Percentiles rank a stretch among this genome's conserved stretches.
These are phyloP conservation scores for Otolemur garnettii DNA, from an alignment of 2,113 vertebrate genomes.

Conservation along the genomic window DNA sequence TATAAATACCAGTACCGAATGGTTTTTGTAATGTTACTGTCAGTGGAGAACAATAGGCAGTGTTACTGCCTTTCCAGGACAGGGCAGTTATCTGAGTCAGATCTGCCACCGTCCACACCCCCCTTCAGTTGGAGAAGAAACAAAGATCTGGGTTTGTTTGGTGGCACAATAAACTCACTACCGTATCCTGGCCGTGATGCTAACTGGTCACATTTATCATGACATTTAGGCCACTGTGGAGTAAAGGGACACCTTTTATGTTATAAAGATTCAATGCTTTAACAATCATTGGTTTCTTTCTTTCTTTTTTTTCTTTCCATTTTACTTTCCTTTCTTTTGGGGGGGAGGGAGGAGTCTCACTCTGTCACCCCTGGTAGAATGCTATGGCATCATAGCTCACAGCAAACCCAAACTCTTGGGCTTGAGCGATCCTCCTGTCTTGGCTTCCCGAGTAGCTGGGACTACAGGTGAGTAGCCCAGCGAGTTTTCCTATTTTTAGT, in stretches of 20 bases:
- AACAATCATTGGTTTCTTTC: not conserved
- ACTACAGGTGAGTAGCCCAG: too few relatives aligned
- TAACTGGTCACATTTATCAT: fast-evolving
- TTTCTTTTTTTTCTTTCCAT: too few relatives aligned
- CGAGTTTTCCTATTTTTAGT: too few relatives aligned
- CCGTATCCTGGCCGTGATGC: too few relatives aligned
- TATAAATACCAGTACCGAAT: not conserved
- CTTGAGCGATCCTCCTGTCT: too few relatives aligned
- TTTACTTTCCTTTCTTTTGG: too few relatives aligned
- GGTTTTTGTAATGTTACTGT: too few relatives aligned
- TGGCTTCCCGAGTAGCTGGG: too few relatives aligned
- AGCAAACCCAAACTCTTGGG: too few relatives aligned
- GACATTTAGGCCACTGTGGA: not conserved
- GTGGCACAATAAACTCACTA: not conserved
- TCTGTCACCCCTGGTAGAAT: too few relatives aligned
- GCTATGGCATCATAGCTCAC: too few relatives aligned
- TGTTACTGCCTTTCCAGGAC: not conserved
- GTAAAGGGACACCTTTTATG: not conserved
- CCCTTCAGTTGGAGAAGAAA: not conserved
- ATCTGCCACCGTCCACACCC: not conserved
- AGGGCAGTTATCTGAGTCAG: not conserved
- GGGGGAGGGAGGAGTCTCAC: too few relatives aligned
- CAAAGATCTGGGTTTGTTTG: fast-evolving
- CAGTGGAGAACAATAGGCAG: not conserved
- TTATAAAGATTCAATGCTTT: not conserved